Percentiles rank a stretch among this genome's conserved stretches.
Evolutionary conservation across 2,113 vertebrate genomes (phyloP).

Genomic region (western clawed frog (Xenopus tropicalis)): DNA sequence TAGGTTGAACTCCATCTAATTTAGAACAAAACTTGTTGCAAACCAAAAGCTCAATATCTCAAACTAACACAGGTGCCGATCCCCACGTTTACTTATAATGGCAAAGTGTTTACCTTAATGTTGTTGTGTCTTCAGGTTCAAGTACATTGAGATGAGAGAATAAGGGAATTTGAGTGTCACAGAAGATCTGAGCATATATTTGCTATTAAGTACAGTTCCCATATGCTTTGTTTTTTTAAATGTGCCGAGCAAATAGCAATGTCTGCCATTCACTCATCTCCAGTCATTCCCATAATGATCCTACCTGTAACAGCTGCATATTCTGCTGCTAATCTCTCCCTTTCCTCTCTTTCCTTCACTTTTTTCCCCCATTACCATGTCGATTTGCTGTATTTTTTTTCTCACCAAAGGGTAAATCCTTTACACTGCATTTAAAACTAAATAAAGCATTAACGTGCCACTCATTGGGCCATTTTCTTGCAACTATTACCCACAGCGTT

Average conservation of each 20-base stretch:
- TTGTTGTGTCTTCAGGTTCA: too few relatives aligned
- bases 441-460: slow-evolving; percentile 72
- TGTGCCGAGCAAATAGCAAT: neutral
- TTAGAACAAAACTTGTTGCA: too few relatives aligned
- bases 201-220: neutral
- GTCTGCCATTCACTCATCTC: too few relatives aligned
- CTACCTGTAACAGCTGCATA: slow-evolving; percentile 2
- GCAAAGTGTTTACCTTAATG: too few relatives aligned
- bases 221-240: slow-evolving; percentile 1
- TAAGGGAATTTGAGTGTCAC: neutral
- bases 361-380: slow-evolving; percentile 37
- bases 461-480: slow-evolving; percentile 63
- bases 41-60: too few relatives aligned
- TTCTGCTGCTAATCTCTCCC: slow-evolving; percentile 34
- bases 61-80: too few relatives aligned
- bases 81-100: too few relatives aligned
- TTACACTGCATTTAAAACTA: slow-evolving; percentile 69
- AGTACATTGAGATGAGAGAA: too few relatives aligned
- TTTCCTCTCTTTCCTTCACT: slow-evolving; percentile 44
- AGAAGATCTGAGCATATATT: neutral
- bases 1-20: too few relatives aligned
- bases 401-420: slow-evolving; percentile 58
- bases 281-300: too few relatives aligned
- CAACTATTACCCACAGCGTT: slow-evolving; percentile 63
- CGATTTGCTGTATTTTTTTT: slow-evolving; percentile 41